Conservation (phyloP, 1,140 invertebrate species). For the Aphidius ervi region DNA sequence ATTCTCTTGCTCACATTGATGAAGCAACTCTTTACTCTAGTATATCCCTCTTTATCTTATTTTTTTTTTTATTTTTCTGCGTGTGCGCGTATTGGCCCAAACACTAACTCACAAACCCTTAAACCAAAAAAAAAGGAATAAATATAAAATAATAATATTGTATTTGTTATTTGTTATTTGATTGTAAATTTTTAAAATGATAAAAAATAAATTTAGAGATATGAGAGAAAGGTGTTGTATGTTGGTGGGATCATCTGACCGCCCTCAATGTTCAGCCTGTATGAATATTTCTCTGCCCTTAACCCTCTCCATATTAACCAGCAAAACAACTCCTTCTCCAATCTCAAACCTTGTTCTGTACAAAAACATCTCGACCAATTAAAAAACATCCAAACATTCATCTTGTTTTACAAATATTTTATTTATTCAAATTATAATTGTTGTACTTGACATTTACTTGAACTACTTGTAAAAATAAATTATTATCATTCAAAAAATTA, state of each 20-base stretch:
- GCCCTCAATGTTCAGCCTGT: constrained; percentile 30
- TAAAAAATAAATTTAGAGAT: constrained; percentile 18
- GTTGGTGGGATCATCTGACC: constrained; percentile 43
- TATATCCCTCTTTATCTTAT: constrained; percentile 3
- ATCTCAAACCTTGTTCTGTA: constrained; percentile 25
- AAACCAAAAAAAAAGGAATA: too few species aligned
- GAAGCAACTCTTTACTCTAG: too few species aligned
- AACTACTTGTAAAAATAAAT: too few species aligned
- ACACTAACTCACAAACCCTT: too few species aligned
- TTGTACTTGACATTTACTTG: too few species aligned
- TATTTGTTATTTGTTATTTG: too few species aligned
- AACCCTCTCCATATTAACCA: constrained; percentile 18
- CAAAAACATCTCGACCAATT: constrained; percentile 45
- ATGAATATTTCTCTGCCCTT: constrained; percentile 24
- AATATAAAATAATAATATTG: too few species aligned
- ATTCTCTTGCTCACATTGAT: not conserved
- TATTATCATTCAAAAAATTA: too few species aligned
- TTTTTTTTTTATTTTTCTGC: constrained; percentile 8
- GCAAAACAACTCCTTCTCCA: constrained; percentile 12
- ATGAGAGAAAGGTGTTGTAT: constrained; percentile 42
- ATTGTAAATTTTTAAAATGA: not conserved
- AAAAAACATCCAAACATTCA: constrained; percentile 36
- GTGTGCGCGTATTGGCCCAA: constrained; percentile 3
- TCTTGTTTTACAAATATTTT: too few species aligned
- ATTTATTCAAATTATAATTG: too few species aligned